These are phyloP conservation scores for Neolamprologus caudopunctatus DNA, from an alignment of 2,113 vertebrate species.

Conservation along the genomic window DNA sequence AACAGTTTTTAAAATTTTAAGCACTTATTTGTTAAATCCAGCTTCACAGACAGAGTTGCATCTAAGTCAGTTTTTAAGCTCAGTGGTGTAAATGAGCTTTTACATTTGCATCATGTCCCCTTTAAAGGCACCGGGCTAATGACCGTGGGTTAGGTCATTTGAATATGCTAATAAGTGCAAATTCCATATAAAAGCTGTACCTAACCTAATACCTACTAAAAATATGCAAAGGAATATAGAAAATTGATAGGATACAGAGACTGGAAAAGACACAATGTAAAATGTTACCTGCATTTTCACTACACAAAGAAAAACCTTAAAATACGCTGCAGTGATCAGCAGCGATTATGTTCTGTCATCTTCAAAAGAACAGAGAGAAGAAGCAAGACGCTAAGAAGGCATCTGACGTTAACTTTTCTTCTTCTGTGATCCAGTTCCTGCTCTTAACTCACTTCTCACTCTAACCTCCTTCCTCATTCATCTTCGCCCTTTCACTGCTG, in stretches of 20 bases:
- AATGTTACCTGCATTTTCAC: not conserved
- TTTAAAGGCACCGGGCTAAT: not conserved
- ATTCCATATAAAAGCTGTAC: not conserved
- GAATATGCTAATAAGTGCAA: not conserved
- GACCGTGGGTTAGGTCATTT: not conserved
- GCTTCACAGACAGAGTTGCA: not conserved
- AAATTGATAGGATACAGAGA: not conserved
- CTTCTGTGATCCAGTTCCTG: not conserved
- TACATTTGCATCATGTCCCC: not conserved
- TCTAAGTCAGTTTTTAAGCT: not conserved
- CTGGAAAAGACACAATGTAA: not conserved
- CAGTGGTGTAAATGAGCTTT: not conserved
- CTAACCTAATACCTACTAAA: not conserved
- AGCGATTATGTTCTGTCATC: not conserved
- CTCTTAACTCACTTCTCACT: not conserved
- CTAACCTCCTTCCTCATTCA: not conserved
- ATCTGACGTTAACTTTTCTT: not conserved
- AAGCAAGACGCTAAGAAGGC: not conserved
- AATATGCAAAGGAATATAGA: not conserved
- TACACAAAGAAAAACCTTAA: not conserved
- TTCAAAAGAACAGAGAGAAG: not conserved
- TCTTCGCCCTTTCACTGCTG: not conserved
- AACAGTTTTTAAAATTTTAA: not conserved
- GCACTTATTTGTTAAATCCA: not conserved
- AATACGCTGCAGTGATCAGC: not conserved